Evolutionary conservation across 2,797 vertebrate species (phyloP), one percentile per base, ranked within the genome.

Genomic region (Antennarius maculatus): DNA sequence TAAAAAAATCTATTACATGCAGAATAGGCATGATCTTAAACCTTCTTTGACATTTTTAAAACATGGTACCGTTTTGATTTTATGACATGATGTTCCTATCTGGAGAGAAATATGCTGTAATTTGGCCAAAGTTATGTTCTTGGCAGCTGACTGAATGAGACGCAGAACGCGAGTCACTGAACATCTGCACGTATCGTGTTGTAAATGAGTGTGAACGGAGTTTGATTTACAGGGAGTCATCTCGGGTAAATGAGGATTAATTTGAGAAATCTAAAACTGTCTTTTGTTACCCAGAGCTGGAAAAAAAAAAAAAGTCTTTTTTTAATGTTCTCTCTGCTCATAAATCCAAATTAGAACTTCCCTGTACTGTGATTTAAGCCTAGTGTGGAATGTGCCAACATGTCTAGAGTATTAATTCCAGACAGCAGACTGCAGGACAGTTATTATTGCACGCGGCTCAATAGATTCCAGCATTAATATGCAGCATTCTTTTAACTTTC

Each of bases 401-500:
- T 61, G 41, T 59, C 18, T 9, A 3, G 2, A 0, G 39, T 76
- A 64, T 77, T 75, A 51, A 80, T 71, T 77, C 52, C 67, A 43
- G 77, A 80, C 78, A 67, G 69, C 55, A 37, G 77, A 58, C 70
- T 64, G 66, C 64, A 52, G 62, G 84, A 70, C 72, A 69, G 78
- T 82, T 68, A 85, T 81, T 76, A 23, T 23, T 23, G 68, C 75
- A 77, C 51, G 76, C 41, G 73, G 56, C 78, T 86, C 76, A 66
- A 77, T 77, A 81, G 81, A 80, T 77, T 74, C 68, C 28, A 8
- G 50, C 80, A 87, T 90, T 92, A 91, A 87, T 89, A 90, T 89
- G 85, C 84, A 81, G 69, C 80, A 82, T 58, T 79, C 79, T 75
- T 88, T 85, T 82, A 88, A 85, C 75, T 81, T 82, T 81, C 71